Evolutionary conservation across 2,113 vertebrate species (phyloP), one percentile per base, ranked within the genome.

Genomic region (Brienomyrus longianalis): DNA sequence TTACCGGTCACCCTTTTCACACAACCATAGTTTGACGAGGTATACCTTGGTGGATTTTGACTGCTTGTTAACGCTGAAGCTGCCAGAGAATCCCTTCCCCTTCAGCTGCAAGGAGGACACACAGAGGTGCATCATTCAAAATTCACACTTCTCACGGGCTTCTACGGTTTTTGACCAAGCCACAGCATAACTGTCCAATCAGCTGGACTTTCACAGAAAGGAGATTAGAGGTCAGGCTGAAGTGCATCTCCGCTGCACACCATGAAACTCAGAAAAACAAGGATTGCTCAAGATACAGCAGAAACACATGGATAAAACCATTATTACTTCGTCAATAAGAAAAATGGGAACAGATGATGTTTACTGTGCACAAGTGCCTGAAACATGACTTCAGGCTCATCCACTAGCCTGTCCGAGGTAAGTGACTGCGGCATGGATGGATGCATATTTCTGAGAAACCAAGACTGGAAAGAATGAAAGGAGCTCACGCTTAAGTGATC

Each of bases 21-120:
- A 77, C n/a, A 48, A 83, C 80, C 2, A 8, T 7, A 45, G 77
- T 23, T 19, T 4, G 77, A 3, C n/a, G 23, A 48, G 62, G 43
- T 93, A 93, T 95, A 98, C 98, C 96, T 98, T 94, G 91, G 91
- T 93, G 86, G 96, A 88, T 92, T 97, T 97, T 10, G 96, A 86
- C 10, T 94, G 92, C 96, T 98, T 99, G 89, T 97, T 97, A 50
- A 99, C 97, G 77, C 97, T 90, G 88, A 99, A 99, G 92, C 98
- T 99, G 59, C 98, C 98, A 54, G 98, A 98, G 74, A 99, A 97
- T 90, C 98, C 98, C 93, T 99, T 99, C 80, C 98, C 98, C 94
- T 98, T 99, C 86, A 99, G 92, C 96, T 96, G 92, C 0, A 85
- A 0, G 80, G 15, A 51, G 91, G 13, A 91, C 5, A 54, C 5